phyloP scores from a whole-genome alignment of 2,888 invertebrate species.

The Nematopogon swammerdamellus region DNA sequence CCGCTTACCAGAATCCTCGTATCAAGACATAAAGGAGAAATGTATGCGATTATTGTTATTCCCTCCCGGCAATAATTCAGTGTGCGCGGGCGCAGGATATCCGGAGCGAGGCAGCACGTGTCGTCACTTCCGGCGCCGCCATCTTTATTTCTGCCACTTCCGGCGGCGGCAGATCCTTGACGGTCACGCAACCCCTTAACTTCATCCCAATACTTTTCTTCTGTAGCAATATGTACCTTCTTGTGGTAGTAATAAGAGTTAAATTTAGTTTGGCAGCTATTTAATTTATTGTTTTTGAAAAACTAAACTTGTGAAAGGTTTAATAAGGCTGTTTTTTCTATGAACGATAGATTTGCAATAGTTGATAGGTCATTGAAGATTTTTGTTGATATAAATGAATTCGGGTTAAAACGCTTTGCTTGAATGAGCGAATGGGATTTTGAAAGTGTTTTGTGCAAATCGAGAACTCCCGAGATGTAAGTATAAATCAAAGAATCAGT shows the following conservation, averaged over 20 bases:
- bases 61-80: constrained; percentile 43
- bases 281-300: too few relatives aligned
- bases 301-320: too few relatives aligned
- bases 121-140: constrained; percentile 38
- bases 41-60: constrained; percentile 20
- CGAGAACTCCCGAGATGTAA: too few relatives aligned
- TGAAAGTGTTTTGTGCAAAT: too few relatives aligned
- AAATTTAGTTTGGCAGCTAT: too few relatives aligned
- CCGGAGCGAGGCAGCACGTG: constrained; percentile 51
- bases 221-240: too few relatives aligned
- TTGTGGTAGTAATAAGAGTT: too few relatives aligned
- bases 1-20: background rate
- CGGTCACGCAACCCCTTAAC: constrained; percentile 44
- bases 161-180: constrained; percentile 29
- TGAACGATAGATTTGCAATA: too few relatives aligned
- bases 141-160: constrained; percentile 44
- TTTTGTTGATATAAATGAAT: background rate
- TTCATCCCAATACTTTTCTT: too few relatives aligned
- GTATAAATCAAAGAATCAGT: too few relatives aligned
- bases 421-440: too few relatives aligned
- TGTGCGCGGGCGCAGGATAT: constrained; percentile 40
- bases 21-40: background rate
- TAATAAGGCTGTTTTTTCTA: too few relatives aligned
- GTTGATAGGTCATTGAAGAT: background rate
- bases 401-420: background rate